Evolutionary conservation across 2,113 vertebrate genomes (phyloP).

Genomic region (Synchiropus splendidus): DNA sequence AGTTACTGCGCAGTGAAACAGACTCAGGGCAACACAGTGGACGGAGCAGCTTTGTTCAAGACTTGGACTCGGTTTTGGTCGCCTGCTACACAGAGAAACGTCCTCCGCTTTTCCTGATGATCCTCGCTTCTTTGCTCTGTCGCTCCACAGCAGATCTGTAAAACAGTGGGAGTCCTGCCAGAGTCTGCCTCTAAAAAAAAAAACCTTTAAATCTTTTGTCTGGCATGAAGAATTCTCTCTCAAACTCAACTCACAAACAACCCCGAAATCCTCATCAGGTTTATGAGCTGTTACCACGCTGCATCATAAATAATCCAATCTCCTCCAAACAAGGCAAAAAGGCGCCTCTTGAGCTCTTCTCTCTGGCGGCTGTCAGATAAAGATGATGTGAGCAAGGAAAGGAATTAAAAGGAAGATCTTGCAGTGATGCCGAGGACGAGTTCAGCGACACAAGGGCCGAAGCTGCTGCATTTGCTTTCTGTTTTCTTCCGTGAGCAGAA

Average conservation of each 20-base stretch:
- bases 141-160: conserved; percentile 26
- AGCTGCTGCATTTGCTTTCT: conserved; percentile 18
- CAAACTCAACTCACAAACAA: conserved; percentile 20
- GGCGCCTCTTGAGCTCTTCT: conserved; percentile 20
- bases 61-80: too few species aligned
- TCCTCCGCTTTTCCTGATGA: conserved; percentile 8
- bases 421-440: background rate
- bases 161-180: conserved; percentile 35
- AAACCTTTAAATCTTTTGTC: conserved; percentile 27
- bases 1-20: too few species aligned
- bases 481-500: conserved; percentile 43
- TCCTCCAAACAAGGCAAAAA: conserved; percentile 35
- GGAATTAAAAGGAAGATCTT: conserved; percentile 16
- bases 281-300: conserved; percentile 42
- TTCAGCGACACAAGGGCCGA: conserved; percentile 16
- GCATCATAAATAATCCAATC: conserved; percentile 52
- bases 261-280: conserved; percentile 37
- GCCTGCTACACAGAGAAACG: conserved; percentile 4
- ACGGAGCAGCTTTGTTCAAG: too few species aligned
- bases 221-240: conserved; percentile 14
- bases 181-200: conserved; percentile 23
- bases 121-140: conserved; percentile 15
- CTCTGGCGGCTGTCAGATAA: conserved; percentile 18
- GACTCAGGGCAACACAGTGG: too few species aligned
- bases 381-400: background rate